Base-by-base conservation (phyloP, 2,888 invertebrate genomes). In the Beris morrisii region DNA sequence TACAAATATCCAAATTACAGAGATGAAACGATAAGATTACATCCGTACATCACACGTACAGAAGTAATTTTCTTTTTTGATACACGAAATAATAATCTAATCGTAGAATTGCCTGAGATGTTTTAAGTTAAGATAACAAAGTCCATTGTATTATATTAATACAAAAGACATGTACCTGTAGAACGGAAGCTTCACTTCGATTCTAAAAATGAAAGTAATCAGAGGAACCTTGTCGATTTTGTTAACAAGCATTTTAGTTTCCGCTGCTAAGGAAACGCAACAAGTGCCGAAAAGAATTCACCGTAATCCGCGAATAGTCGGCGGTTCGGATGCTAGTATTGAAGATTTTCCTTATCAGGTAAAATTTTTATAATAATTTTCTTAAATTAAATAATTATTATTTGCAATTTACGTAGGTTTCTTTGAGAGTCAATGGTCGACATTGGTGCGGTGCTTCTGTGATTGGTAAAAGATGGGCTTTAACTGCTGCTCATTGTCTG, bases 401-500 rank as follows among this genome's bases (percentile, higher is more conserved):
- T 44, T 44, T 46, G 31, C n/a, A 4, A 13, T 28, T 28, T 53
- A 50, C 45, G 1, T 12, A 68, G 69, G 22, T 70, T 15, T 70
- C 70, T 1, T 45, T 70, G 32, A 52, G 68, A 54, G 48, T 68
- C 15, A 67, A 52, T n/a, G 70, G 70, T 22, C 65, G 68, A 7
- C 70, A 70, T 55, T 61, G 57, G 32, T 70, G 70, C 46, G 70
- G 70, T 28, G 70, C 70, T 11, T 68, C 68, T 1, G 64, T 68
- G 32, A 68, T 70, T 64, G 67, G 45, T 0, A 22, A 53, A 15
- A 31, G 64, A 12, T 68, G 65, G 67, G 68, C 68, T 32, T 30
- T 70, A 50, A 70, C 70, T n/a, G 70, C 70, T 1, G 70, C 70
- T 4, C 70, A 70, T 65, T 70, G 70, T 53, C 55, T 70, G 4